Percentiles rank a stretch among this genome's conserved stretches.
Evolutionary conservation across 1,140 invertebrate genomes (phyloP).

Genomic region (Homalodisca vitripennis): DNA sequence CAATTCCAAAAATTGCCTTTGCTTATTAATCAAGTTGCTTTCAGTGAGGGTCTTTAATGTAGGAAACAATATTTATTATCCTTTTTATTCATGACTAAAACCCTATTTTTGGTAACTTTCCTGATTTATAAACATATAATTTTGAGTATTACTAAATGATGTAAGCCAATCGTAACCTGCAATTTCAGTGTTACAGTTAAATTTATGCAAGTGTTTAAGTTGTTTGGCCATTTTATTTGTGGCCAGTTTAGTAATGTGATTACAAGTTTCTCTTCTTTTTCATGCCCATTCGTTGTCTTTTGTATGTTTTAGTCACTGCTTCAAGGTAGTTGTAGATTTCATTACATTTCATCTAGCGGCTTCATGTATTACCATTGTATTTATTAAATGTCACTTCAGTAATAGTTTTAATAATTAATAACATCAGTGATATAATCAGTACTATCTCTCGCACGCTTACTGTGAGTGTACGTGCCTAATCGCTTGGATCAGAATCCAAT

Average conservation of each 20-base stretch:
- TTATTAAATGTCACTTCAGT: too few relatives aligned
- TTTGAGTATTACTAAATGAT: conserved; percentile 36
- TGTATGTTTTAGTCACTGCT: too few relatives aligned
- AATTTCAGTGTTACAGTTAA: conserved; percentile 25
- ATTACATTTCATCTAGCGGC: too few relatives aligned
- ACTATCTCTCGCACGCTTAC: too few relatives aligned
- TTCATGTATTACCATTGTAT: too few relatives aligned
- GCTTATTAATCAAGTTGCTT: conserved; percentile 41
- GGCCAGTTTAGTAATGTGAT: background rate
- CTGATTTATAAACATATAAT: conserved; percentile 40
- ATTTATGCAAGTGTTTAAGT: conserved; percentile 20
- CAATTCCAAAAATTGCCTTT: conserved; percentile 41
- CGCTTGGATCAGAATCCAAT: too few relatives aligned
- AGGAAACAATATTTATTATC: conserved; percentile 37
- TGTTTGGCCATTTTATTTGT: conserved; percentile 13
- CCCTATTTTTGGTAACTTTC: conserved; percentile 40
- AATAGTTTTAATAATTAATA: too few relatives aligned
- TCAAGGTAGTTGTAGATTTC: too few relatives aligned
- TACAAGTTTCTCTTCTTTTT: background rate
- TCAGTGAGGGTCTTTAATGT: conserved; percentile 29
- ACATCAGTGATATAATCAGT: too few relatives aligned
- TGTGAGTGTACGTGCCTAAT: too few relatives aligned
- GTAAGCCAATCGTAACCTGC: conserved; percentile 39
- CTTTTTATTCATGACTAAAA: conserved; percentile 40
- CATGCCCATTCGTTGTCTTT: too few relatives aligned